Conservation (phyloP, 2,888 invertebrate species). For the Linnaemya tessellans region DNA sequence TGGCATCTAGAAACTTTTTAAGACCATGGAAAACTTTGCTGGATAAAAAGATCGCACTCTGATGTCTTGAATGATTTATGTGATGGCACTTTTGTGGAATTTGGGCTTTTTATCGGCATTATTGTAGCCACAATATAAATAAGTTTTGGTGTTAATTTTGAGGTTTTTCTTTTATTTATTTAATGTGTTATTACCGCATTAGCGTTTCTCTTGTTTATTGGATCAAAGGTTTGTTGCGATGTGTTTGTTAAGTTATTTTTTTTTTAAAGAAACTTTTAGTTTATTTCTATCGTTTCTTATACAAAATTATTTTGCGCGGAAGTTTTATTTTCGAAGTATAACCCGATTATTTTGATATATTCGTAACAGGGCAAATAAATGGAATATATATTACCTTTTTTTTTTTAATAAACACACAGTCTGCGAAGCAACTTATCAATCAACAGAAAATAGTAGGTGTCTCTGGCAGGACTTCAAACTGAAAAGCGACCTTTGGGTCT, state of each 20-base stretch:
- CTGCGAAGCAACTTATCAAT: too few species aligned
- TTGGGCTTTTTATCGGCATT: not conserved
- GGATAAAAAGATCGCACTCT: not conserved
- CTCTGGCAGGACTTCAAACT: too few species aligned
- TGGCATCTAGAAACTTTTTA: not conserved
- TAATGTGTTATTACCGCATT: conserved; percentile 11
- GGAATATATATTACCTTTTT: too few species aligned
- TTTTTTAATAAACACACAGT: too few species aligned
- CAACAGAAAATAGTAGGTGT: too few species aligned
- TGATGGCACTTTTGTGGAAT: not conserved
- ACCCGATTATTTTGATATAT: too few species aligned
- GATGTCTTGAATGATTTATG: not conserved
- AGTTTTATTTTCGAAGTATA: too few species aligned
- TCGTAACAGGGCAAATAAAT: too few species aligned
- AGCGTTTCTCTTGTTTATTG: conserved; percentile 6
- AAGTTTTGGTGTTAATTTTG: not conserved
- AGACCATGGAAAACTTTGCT: not conserved
- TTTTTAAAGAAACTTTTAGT: not conserved
- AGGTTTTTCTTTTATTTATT: conserved; percentile 6
- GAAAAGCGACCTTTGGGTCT: too few species aligned
- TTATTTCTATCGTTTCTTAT: not conserved
- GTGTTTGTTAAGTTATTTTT: conserved; percentile 27
- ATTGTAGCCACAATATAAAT: not conserved
- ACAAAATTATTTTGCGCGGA: conserved; percentile 21
- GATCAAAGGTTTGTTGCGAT: conserved; percentile 33